phyloP scores from a whole-genome alignment of 2,888 invertebrate species.

The Eristalinus sepulchralis region DNA sequence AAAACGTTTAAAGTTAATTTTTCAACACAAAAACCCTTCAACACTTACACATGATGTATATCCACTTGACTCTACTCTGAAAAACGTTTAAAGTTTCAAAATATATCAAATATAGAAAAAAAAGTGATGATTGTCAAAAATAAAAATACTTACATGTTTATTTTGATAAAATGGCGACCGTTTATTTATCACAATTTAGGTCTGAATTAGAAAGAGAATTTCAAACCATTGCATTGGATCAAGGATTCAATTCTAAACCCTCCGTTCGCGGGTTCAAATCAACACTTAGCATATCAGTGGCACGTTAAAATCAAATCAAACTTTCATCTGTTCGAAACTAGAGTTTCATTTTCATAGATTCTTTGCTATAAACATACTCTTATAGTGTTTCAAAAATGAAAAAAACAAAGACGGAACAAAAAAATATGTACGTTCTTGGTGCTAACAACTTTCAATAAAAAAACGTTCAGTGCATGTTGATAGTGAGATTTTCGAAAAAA shows the following conservation, averaged over 20 bases:
- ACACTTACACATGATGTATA: not conserved
- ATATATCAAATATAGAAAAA: not conserved
- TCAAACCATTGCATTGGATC: not conserved
- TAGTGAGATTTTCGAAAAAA: conserved; percentile 38
- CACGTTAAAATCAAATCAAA: conserved; percentile 12
- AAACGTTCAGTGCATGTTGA: conserved; percentile 67
- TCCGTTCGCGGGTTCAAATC: conserved; percentile 17
- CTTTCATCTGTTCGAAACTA: conserved; percentile 3
- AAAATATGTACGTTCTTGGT: conserved; percentile 49
- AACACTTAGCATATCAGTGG: conserved; percentile 51
- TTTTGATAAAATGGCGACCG: conserved; percentile 42
- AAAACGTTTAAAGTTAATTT: not conserved
- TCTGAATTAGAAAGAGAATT: not conserved
- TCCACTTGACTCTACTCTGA: not conserved
- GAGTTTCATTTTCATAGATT: not conserved
- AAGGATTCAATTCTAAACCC: not conserved
- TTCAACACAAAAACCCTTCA: not conserved
- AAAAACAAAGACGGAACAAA: not conserved
- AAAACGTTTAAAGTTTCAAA: not conserved
- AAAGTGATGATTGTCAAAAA: not conserved
- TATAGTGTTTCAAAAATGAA: not conserved
- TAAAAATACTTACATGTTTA: conserved; percentile 24
- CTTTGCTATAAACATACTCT: not conserved
- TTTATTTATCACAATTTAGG: not conserved
- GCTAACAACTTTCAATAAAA: conserved; percentile 55